Conservation (phyloP, 2,888 invertebrate species). For the Hydrotaea cyrtoneurina region DNA sequence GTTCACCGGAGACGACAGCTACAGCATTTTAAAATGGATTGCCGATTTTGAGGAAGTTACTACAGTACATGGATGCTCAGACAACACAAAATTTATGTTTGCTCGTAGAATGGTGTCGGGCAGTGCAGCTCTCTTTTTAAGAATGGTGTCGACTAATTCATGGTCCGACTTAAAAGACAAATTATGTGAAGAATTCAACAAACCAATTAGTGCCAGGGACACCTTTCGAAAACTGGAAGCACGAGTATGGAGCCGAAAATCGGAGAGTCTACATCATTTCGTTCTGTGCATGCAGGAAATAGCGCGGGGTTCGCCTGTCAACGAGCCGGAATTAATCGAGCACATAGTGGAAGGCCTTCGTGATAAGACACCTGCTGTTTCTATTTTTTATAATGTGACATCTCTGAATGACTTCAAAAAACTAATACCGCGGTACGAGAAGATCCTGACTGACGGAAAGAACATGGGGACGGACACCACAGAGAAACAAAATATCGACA, state of each 20-base stretch:
- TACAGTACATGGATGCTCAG: not conserved
- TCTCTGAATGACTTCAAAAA: not conserved
- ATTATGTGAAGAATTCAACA: not conserved
- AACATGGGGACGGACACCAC: no score
- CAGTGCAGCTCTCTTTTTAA: not conserved
- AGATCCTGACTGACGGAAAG: not conserved
- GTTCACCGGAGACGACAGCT: not conserved
- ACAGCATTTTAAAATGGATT: constrained; percentile 18
- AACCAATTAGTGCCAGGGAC: not conserved
- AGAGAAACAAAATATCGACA: no score
- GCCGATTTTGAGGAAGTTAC: constrained; percentile 11
- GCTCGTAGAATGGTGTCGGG: not conserved
- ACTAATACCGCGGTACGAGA: not conserved
- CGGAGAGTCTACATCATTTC: not conserved
- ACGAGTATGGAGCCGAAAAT: not conserved
- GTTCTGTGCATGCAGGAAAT: constrained; percentile 34
- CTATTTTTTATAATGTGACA: not conserved
- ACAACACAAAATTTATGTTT: not conserved
- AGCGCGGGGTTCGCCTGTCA: not conserved
- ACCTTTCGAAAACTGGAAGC: not conserved
- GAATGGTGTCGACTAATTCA: not conserved
- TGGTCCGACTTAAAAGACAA: not conserved
- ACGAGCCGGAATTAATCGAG: constrained; percentile 15
- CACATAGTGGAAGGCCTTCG: not conserved
- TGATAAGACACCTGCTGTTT: not conserved